Base-by-base conservation (phyloP, 2,888 invertebrate species). In the Lordiphosa fenestrarum region DNA sequence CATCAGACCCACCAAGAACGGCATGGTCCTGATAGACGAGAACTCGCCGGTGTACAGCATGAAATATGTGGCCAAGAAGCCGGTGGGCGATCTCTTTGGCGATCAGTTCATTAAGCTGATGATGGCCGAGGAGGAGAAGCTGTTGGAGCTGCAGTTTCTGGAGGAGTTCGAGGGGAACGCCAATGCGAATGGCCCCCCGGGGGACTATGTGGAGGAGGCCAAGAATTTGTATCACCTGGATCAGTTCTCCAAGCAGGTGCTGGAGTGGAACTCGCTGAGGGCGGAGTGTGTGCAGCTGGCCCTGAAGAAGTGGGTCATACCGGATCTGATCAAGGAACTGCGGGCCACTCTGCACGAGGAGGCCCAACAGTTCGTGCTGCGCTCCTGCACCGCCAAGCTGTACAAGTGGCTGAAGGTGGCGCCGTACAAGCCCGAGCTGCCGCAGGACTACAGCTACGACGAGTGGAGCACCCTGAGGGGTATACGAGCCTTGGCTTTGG, bases 21-120 rank as follows among this genome's bases (percentile, higher is more conserved):
- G 99, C 0, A 86, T 94, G 36, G 98, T 98, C 90, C 96, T 97
- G 83, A 97, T 99, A 66, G 99, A 99, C 87, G 99, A 99, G 90
- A 94, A 94, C 71, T 98, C 99, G 89, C 92, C 94, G 0, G 95
- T 96, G 73, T 97, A 92, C 86, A 93, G 93, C 35, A 91, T 96
- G 91, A 98, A 98, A 87, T 99, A 98, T 87, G 86, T 99, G 40
- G 95, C 94, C 86, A 95, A 95, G 87, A 99, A 99, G 86, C 98
- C 98, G 0, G 95, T 98, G 0, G 91, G 95, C 2, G 96, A 97
- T 86, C 90, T 99, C 44, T 92, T 93, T 0, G 95, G 95, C 0
- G 98, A 99, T 77, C 96, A 98, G 88, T 99, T 94, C 89, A 91
- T 99, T 21, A 95, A 95, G 83, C 90, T 98, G 42, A 87, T 91